These are phyloP conservation scores for Clarias platycephalus DNA, from an alignment of 2,797 vertebrate species.

Conservation along the genomic window DNA sequence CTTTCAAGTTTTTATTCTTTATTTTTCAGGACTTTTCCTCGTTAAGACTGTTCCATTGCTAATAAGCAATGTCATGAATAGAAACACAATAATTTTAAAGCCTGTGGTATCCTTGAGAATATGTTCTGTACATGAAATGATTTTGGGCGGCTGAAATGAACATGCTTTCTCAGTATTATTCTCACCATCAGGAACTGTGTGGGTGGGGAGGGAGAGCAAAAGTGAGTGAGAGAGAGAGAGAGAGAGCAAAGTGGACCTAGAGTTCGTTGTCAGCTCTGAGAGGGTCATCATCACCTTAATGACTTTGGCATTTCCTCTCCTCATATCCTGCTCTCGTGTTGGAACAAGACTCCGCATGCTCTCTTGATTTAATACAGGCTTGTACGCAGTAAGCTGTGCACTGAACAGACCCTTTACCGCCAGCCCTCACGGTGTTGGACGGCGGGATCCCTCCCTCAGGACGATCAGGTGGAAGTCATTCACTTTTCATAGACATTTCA, in stretches of 20 bases:
- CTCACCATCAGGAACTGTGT: not conserved
- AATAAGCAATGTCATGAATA: not conserved
- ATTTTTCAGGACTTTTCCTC: not conserved
- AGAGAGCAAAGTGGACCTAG: not conserved
- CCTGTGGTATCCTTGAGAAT: not conserved
- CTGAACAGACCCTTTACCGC: not conserved
- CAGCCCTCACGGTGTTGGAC: not conserved
- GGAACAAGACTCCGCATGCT: not conserved
- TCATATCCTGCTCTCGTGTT: not conserved
- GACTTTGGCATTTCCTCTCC: conserved; percentile 20
- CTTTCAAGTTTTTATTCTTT: not conserved
- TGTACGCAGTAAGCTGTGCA: not conserved
- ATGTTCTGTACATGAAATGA: not conserved
- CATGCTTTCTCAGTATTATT: conserved; percentile 1
- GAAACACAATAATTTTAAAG: not conserved
- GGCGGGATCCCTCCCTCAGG: not conserved
- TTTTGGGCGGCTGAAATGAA: not conserved
- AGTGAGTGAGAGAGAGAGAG: not conserved
- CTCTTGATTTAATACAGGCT: not conserved
- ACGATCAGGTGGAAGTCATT: conserved; percentile 10
- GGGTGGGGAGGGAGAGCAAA: not conserved
- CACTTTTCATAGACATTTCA: not conserved
- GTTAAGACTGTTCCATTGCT: not conserved
- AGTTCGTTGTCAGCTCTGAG: not conserved
- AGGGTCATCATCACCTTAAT: conserved; percentile 24